Base-by-base conservation (phyloP, 2,888 invertebrate genomes). In the Tiphia femorata region DNA sequence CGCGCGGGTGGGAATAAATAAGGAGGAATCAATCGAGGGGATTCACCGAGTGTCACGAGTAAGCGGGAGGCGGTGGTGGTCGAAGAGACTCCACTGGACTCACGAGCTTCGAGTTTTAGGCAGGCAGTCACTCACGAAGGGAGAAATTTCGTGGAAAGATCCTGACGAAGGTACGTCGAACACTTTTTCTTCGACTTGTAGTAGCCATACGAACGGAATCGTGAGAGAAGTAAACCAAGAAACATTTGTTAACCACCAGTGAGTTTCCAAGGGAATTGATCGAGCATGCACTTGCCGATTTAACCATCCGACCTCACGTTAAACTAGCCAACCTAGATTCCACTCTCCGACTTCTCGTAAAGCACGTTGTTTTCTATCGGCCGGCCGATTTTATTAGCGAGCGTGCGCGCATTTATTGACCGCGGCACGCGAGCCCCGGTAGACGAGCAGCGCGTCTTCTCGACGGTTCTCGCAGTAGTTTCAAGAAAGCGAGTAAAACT, bases 1-100 rank as follows among this genome's bases (percentile, higher is more conserved):
- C 51, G 30, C 50, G 49, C 52, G 41, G 46, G n/a, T n/a, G n/a
- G 56, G 56, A 67, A 69, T 67, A 70, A 69, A 72, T 72, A 72
- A 66, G 63, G n/a, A n/a, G n/a, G 67, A 75, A 79, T 79, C 78
- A 75, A 79, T 79, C 67, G 64, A n/a, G 53, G 35, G 68, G 71
- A 72, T 72, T 76, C 25, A 27, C 42, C 8, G 14, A 42, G 25
- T 25, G 42, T 33, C 33, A 33, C 33, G 33, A 33, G 12, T n/a
- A n/a, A 14, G 12, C 7, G 12, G 7, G 12, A 5, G n/a, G 3
- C 33, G 33, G 14, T 33, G 33, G 12, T 6, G n/a, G 3, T 33
- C 33, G 12, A 30, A n/a, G n/a, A n/a, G n/a, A n/a, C n/a, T n/a
- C n/a, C n/a, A n/a, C n/a, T n/a, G n/a, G n/a, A n/a, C n/a, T n/a